Evolutionary conservation across 2,113 vertebrate genomes (phyloP).

Genomic region (Bos taurus): ARS-UCD2.0 NC_037343.1:53178501-53179000

Average conservation of each 20-base stretch:
- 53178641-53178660: not conserved
- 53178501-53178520: not conserved
- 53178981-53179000: not conserved
- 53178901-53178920: not conserved
- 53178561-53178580: not conserved
- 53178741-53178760: not conserved
- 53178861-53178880: not conserved
- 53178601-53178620: not conserved
- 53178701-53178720: not conserved
- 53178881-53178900: not conserved
- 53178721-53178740: not conserved
- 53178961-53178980: not conserved
- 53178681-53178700: not conserved
- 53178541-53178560: not conserved
- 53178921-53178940: not conserved
- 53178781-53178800: not conserved
- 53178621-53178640: not conserved
- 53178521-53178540: not conserved
- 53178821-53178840: not conserved
- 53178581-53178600: not conserved
- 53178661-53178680: not conserved
- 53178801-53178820: not conserved
- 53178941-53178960: not conserved
- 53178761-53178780: not conserved
- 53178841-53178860: not conserved